Evolutionary conservation across 2,797 vertebrate species (phyloP).

Genomic region (Propithecus deckenii): DNA sequence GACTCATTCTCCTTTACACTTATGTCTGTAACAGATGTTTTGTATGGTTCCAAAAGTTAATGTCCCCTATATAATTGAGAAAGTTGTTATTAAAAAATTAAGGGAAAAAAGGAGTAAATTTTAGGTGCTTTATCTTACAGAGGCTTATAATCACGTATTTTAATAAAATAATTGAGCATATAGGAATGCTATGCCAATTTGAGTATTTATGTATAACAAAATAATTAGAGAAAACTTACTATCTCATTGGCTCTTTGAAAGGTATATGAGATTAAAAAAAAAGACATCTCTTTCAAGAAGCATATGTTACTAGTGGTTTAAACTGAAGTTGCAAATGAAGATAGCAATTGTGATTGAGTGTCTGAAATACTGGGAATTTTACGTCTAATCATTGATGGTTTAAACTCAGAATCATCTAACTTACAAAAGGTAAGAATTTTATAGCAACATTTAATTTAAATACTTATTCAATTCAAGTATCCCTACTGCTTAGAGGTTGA

Average conservation of each 20-base stretch:
- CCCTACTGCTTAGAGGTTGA: background rate
- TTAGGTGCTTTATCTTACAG: background rate
- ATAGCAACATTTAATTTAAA: background rate
- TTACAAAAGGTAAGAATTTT: background rate
- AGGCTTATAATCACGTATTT: background rate
- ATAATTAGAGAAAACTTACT: background rate
- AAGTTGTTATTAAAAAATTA: constrained; percentile 11
- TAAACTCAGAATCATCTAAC: background rate
- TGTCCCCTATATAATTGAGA: constrained; percentile 48
- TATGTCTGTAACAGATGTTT: constrained; percentile 32
- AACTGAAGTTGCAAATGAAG: background rate
- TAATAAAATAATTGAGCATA: background rate
- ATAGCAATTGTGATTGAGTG: background rate
- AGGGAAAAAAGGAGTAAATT: background rate
- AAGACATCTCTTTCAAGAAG: background rate
- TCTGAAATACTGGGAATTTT: background rate
- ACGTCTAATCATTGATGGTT: background rate
- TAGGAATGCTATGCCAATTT: background rate
- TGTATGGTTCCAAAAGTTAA: constrained; percentile 53
- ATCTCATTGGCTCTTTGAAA: background rate
- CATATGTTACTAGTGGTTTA: background rate
- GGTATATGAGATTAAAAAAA: background rate
- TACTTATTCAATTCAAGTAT: background rate
- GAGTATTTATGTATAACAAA: background rate
- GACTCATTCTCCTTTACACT: constrained; percentile 63